Evolutionary conservation across 2,888 invertebrate species (phyloP).

Genomic region (Sarcophaga rosellei): DNA sequence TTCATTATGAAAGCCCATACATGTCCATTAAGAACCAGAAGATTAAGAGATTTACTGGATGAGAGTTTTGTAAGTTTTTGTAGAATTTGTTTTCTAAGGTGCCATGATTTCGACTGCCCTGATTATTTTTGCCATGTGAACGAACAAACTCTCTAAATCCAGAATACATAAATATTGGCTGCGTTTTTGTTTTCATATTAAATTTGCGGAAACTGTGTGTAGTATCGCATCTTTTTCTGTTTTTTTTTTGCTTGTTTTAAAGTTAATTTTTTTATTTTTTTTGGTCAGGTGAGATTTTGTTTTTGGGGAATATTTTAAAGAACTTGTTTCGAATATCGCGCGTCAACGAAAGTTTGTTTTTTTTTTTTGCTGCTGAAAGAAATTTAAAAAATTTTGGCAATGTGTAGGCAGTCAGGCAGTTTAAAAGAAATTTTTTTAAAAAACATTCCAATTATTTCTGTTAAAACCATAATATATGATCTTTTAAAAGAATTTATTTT

Average conservation of each 20-base stretch:
- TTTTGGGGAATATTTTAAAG: not conserved
- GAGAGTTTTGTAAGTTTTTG: no score
- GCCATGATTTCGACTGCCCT: not conserved
- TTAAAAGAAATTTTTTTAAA: not conserved
- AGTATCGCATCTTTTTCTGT: slow-evolving; percentile 12
- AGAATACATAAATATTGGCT: slow-evolving; percentile 20
- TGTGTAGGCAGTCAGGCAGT: not conserved
- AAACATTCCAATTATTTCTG: not conserved
- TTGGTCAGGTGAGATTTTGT: slow-evolving; percentile 22
- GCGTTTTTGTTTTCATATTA: not conserved
- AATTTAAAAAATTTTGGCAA: not conserved
- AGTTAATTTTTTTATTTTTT: not conserved
- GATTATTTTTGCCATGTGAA: slow-evolving; percentile 26
- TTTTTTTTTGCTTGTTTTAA: not conserved
- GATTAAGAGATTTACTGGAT: no score
- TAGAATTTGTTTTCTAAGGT: no score
- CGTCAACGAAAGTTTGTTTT: not conserved
- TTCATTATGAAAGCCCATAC: no score
- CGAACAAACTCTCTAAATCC: not conserved
- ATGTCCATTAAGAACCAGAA: no score
- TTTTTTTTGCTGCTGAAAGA: not conserved
- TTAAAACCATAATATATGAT: not conserved
- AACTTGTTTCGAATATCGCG: slow-evolving; percentile 7
- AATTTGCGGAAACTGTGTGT: slow-evolving; percentile 44
- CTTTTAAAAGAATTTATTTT: not conserved